Conservation (phyloP, 2,888 invertebrate species). For the Amphipyra tragopoginis region DNA sequence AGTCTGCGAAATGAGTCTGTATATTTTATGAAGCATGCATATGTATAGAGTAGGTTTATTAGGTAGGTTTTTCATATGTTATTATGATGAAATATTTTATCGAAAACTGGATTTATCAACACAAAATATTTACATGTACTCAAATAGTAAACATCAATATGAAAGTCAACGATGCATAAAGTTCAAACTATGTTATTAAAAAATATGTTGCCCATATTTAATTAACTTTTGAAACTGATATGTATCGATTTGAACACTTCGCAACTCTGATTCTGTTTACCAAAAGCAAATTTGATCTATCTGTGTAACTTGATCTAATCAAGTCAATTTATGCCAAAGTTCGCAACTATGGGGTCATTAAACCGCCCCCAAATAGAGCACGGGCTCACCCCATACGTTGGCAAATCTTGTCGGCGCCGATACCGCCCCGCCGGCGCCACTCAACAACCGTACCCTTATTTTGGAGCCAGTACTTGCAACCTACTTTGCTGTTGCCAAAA, state of each 20-base stretch:
- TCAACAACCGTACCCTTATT: slow-evolving; percentile 65
- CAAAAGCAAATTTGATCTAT: slow-evolving; percentile 43
- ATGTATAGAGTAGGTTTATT: too few species aligned
- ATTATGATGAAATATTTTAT: not conserved
- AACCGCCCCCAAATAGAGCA: slow-evolving; percentile 68
- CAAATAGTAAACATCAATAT: too few species aligned
- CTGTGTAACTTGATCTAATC: slow-evolving; percentile 49
- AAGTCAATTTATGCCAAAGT: slow-evolving; percentile 54
- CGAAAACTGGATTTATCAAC: slow-evolving; percentile 1
- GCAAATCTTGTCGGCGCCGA: slow-evolving; percentile 65
- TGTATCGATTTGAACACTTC: too few species aligned
- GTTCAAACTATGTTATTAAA: too few species aligned
- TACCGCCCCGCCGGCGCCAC: slow-evolving; percentile 54
- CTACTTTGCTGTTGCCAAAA: slow-evolving; percentile 72
- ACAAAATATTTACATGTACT: not conserved
- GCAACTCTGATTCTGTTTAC: slow-evolving; percentile 16
- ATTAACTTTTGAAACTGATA: too few species aligned
- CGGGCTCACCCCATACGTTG: slow-evolving; percentile 65
- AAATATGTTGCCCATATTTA: too few species aligned
- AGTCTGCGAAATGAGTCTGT: slow-evolving; percentile 8
- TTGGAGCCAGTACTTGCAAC: slow-evolving; percentile 66
- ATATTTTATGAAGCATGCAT: slow-evolving; percentile 8
- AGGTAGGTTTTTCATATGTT: too few species aligned
- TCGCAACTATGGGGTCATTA: slow-evolving; percentile 65
- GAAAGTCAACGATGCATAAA: too few species aligned